Evolutionary conservation across 2,888 invertebrate species (phyloP).

Genomic region (Drosophila neotestacea): DNA sequence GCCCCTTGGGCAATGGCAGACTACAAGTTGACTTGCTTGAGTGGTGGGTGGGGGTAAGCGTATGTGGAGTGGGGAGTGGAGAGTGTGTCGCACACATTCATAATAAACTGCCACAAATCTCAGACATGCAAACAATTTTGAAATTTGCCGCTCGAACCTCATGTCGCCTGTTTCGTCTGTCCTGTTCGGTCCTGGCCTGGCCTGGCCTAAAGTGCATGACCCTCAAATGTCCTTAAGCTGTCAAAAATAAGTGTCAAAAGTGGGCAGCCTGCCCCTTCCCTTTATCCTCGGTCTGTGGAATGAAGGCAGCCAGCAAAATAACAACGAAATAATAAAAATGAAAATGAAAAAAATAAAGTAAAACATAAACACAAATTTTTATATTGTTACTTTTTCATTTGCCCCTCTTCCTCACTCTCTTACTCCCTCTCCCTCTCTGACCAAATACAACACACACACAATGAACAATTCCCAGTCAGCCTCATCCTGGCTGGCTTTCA

Average conservation of each 20-base stretch:
- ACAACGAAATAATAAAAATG: constrained; percentile 62
- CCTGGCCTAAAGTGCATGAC: constrained; percentile 58
- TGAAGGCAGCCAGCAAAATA: constrained; percentile 36
- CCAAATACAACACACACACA: constrained; percentile 18
- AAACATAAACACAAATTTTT: constrained; percentile 74
- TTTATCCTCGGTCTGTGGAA: not conserved
- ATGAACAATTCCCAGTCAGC: constrained; percentile 40
- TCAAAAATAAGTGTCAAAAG: constrained; percentile 74
- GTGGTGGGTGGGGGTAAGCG: not conserved
- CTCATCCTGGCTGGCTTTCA: not conserved
- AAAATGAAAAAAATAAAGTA: constrained; percentile 51
- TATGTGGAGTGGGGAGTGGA: not conserved
- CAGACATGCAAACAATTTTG: constrained; percentile 62
- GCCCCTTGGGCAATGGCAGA: not conserved
- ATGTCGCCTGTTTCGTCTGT: not conserved
- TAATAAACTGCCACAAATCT: constrained; percentile 69
- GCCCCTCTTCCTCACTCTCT: not conserved
- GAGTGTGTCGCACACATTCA: constrained; percentile 35
- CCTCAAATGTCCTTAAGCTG: constrained; percentile 78
- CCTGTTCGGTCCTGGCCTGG: not conserved
- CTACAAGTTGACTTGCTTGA: constrained; percentile 4
- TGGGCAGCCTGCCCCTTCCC: constrained; percentile 27
- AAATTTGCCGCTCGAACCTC: constrained; percentile 31
- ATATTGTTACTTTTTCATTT: constrained; percentile 70
- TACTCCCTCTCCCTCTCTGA: not conserved